Conservation (phyloP, 1,140 invertebrate species). For the Heliconius himera region DNA sequence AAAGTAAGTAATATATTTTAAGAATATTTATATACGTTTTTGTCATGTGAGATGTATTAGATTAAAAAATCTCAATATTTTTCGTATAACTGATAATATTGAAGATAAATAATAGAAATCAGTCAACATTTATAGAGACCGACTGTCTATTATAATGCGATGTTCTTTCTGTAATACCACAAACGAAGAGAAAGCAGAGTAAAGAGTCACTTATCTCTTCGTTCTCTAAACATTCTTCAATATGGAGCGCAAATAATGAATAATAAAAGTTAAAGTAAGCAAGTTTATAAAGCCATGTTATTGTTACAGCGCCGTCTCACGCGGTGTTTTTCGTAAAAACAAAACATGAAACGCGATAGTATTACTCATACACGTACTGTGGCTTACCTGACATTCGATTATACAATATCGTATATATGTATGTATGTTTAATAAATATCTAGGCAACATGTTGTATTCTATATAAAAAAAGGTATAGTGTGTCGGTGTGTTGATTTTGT, state of each 20-base stretch:
- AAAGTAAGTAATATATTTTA: too few relatives aligned
- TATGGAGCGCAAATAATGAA: not conserved
- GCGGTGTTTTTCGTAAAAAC: constrained; percentile 59
- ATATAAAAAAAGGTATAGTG: not conserved
- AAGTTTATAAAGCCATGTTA: constrained; percentile 33
- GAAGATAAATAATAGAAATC: too few relatives aligned
- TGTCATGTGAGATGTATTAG: too few relatives aligned
- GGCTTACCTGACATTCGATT: constrained; percentile 15
- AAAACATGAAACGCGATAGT: constrained; percentile 60
- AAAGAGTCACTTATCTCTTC: too few relatives aligned
- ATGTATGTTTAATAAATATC: constrained; percentile 14
- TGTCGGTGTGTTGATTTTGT: not conserved
- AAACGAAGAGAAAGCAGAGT: too few relatives aligned
- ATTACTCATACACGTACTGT: constrained; percentile 34
- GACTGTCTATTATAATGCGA: too few relatives aligned
- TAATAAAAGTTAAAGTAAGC: constrained; percentile 12
- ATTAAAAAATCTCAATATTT: too few relatives aligned
- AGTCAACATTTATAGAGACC: too few relatives aligned
- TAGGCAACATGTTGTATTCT: not conserved
- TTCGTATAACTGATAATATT: too few relatives aligned
- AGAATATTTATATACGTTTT: too few relatives aligned
- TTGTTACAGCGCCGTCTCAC: constrained; percentile 38
- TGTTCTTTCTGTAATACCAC: too few relatives aligned
- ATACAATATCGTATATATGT: constrained; percentile 11
- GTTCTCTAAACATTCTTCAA: not conserved